Evolutionary conservation across 2,888 invertebrate genomes (phyloP), one percentile per base, ranked within the genome.

Genomic region (Nemoura dubitans): DNA sequence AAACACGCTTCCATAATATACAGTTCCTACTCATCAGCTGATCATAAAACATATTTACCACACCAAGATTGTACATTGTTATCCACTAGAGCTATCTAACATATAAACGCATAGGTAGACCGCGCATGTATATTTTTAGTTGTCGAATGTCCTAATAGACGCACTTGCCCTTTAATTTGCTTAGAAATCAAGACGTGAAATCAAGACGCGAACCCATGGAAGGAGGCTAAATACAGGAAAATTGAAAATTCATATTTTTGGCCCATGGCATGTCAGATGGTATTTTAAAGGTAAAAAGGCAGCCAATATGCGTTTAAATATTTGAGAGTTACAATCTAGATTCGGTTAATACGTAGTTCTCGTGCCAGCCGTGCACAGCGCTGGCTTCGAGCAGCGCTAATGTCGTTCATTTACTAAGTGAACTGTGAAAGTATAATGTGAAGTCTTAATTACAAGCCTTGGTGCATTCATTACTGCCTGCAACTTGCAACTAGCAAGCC

Each of bases 1-100:
- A 30, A 81, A 81, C 81, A 81, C 81, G 81, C 81, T 25, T 30
- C 81, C 28, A 80, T 80, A n/a, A n/a, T n/a, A 14, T 16, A 80
- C 26, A 80, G 26, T 28, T 80, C 80, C 36, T 36, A 21, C 30
- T 81, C 81, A 29, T 81, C 81, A 81, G 81, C 81, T 81, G 81
- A 81, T 81, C 81, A 81, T 30, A 81, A 59, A 59, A 59, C 59
- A 59, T 59, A 59, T 59, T 59, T 59, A 59, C 59, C 21, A 59
- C 59, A 21, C 59, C 59, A 21, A 59, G 59, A 59, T 59, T 21
- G 14, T 59, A 21, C 21, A n/a, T n/a, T 59, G 14, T 59, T 59
- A 59, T 59, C 59, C 59, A 21, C 59, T 59, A 59, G 10, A 59
- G 3, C 16, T 14, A 59, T 59, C 59, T 59, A 59, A 36, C 3